A percentile compares a stretch with the other conserved stretches of the same genome.
These are phyloP conservation scores for Alethe diademata DNA, from an alignment of 2,113 vertebrate species.

Conservation along the genomic window DNA sequence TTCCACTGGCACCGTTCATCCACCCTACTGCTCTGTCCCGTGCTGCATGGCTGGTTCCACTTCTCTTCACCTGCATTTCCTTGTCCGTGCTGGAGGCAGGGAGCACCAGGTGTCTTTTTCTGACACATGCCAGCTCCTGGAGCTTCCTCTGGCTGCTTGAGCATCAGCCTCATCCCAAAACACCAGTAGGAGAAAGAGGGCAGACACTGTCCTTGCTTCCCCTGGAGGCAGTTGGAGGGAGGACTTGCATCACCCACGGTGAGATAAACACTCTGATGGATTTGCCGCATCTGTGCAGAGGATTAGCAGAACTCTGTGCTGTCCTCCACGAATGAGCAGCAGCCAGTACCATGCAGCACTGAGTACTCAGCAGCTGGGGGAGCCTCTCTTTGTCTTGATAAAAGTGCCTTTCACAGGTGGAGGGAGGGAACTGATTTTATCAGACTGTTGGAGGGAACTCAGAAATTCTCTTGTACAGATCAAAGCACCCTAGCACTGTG, in stretches of 20 bases:
- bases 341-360: neutral
- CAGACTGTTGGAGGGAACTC: neutral
- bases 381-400: neutral
- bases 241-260: neutral
- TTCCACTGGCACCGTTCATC: neutral
- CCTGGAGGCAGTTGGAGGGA: neutral
- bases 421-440: neutral
- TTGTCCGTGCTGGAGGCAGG: neutral
- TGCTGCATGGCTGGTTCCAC: neutral
- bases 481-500: neutral
- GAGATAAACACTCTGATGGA: neutral
- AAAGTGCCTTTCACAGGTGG: neutral
- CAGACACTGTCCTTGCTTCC: neutral
- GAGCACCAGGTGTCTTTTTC: neutral
- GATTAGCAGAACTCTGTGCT: neutral
- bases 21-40: rapidly evolving
- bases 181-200: rapidly evolving
- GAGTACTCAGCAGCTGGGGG: neutral
- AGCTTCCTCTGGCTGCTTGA: neutral
- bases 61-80: neutral
- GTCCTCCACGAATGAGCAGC: neutral
- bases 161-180: neutral
- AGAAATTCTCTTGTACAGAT: neutral
- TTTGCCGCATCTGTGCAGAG: neutral
- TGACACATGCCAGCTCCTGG: neutral